A percentile compares a stretch with the other conserved stretches of the same genome.
phyloP scores from a whole-genome alignment of 2,888 invertebrate genomes.

The Stomorhina lunata region DNA sequence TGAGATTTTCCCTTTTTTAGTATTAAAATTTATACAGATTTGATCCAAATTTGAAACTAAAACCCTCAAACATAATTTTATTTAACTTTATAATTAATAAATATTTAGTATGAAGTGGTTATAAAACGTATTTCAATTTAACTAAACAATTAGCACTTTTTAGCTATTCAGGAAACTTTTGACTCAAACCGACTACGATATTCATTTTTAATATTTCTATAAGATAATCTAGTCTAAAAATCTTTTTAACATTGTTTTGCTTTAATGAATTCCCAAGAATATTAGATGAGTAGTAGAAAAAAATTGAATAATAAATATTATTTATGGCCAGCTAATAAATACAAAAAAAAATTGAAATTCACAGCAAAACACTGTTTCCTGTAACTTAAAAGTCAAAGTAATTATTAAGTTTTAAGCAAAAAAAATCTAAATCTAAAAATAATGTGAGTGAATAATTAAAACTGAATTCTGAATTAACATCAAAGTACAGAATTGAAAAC shows the following conservation, averaged over 20 bases:
- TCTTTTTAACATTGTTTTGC: conserved; percentile 3
- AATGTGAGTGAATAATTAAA: background rate
- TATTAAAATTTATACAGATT: too few relatives aligned
- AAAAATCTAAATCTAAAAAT: background rate
- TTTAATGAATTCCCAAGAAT: conserved; percentile 43
- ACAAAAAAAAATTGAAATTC: conserved; percentile 16
- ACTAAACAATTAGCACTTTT: too few relatives aligned
- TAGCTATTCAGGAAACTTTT: background rate
- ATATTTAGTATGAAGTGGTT: too few relatives aligned
- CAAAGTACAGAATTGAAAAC: background rate
- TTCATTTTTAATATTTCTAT: background rate
- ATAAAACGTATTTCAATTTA: too few relatives aligned
- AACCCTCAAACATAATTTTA: too few relatives aligned
- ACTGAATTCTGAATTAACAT: background rate
- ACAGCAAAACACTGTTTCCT: conserved; percentile 44
- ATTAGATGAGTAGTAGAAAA: conserved; percentile 13
- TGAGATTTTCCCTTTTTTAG: too few relatives aligned
- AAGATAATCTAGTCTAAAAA: background rate
- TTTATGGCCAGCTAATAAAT: conserved; percentile 15
- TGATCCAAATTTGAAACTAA: too few relatives aligned
- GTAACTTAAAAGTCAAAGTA: background rate
- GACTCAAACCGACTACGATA: background rate
- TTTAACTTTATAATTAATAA: too few relatives aligned
- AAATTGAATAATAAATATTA: conserved; percentile 42
- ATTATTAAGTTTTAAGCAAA: background rate